Evolutionary conservation across 2,797 vertebrate species (phyloP).

Genomic region (Coilia nasus): DNA sequence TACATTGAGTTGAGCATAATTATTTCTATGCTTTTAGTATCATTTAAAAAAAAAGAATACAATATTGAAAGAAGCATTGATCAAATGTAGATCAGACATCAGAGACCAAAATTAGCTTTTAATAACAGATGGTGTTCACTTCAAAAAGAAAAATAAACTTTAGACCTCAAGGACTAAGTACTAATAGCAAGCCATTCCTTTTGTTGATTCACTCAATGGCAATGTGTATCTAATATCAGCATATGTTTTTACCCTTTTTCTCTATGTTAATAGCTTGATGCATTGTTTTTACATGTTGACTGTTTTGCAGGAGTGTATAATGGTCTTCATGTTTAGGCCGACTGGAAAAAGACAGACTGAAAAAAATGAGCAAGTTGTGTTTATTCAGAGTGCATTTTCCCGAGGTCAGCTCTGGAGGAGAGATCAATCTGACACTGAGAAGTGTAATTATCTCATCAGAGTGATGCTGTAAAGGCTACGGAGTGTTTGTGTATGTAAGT

Average conservation of each 20-base stretch:
- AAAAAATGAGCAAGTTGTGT: not conserved
- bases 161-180: not conserved
- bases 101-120: not conserved
- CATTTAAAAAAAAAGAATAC: not conserved
- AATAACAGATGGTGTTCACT: not conserved
- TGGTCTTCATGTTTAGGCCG: not conserved
- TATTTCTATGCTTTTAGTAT: not conserved
- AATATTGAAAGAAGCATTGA: not conserved
- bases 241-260: too few species aligned
- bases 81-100: not conserved
- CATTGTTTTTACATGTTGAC: not conserved
- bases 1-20: too few species aligned
- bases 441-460: constrained; percentile 16
- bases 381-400: not conserved
- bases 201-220: too few species aligned
- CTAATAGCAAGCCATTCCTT: not conserved
- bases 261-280: not conserved
- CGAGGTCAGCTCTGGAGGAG: constrained; percentile 9
- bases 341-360: not conserved
- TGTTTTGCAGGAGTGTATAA: not conserved
- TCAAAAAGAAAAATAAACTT: too few species aligned
- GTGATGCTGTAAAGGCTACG: not conserved
- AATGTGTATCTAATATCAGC: not conserved
- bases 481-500: constrained; percentile 8
- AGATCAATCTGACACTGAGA: constrained; percentile 15